Conservation (phyloP, 2,797 vertebrate genomes). For the Molossus molossus region DNA sequence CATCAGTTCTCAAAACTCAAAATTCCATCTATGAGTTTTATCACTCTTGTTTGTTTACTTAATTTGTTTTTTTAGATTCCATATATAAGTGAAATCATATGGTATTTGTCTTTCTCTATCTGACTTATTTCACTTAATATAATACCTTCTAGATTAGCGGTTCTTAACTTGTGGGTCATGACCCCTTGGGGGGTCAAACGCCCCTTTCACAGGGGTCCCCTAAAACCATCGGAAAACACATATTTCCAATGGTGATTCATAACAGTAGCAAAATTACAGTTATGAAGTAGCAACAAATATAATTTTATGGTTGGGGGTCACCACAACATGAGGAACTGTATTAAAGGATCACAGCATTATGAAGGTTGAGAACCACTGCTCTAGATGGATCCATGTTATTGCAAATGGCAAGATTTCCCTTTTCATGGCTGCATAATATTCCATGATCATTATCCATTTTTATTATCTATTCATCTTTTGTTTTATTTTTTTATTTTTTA, state of each 20-base stretch:
- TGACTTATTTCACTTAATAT: background rate
- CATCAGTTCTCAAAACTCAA: background rate
- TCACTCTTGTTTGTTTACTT: background rate
- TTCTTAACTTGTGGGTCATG: too few species aligned
- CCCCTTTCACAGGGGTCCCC: too few species aligned
- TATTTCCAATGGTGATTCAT: too few species aligned
- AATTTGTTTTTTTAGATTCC: background rate
- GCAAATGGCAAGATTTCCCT: background rate
- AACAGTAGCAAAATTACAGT: too few species aligned
- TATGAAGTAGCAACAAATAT: too few species aligned
- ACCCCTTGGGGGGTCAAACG: too few species aligned
- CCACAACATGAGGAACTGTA: too few species aligned
- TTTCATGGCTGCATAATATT: background rate
- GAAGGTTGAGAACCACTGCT: too few species aligned
- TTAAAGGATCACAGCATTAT: too few species aligned
- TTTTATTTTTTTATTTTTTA: too few species aligned
- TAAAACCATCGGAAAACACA: too few species aligned
- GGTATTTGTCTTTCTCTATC: background rate
- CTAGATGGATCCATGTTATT: background rate
- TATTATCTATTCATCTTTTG: background rate
- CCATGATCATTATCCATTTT: background rate
- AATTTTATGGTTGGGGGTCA: too few species aligned
- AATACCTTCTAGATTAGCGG: background rate
- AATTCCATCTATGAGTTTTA: background rate
- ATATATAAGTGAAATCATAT: background rate